Base-by-base conservation (phyloP, 2,113 vertebrate species). In the Sinocyclocheilus maitianheensis region DNA sequence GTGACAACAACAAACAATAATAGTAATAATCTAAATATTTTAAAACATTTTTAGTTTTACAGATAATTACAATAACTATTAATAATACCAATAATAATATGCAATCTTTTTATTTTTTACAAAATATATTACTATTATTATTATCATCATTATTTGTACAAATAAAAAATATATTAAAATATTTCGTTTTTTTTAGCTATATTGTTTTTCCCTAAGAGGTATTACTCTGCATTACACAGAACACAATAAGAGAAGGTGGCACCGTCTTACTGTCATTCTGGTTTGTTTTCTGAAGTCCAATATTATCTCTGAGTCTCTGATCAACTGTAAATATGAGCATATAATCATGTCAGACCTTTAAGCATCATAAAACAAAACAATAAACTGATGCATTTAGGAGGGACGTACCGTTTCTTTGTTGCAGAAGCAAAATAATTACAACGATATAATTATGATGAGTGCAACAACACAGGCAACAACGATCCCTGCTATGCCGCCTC, bases 401-500 rank as follows among this genome's bases (percentile, higher is more conserved):
- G 24, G 8, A 37, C 13, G 22, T 81, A 95, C 94, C 87, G 8
- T 90, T 91, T 53, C 86, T 91, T 75, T 88, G 91, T 34, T 90
- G 88, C 55, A 89, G 7, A 0, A 95, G 84, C 72, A 87, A 72
- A 40, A 94, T 18, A 37, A 95, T 92, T 37, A 93, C 85, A 37
- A 94, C 58, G 22, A 92, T 90, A n/a, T 90, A n/a, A 95, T 92
- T 79, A 96, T 89, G 65, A 95, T 46, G 24, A 94, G 16, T 10
- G 89, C 90, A 37, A 95, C 86, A 77, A 94, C 86, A 77, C 87
- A 91, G 84, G 92, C 94, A 24, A 96, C 92, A 75, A 94, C 95
- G n/a, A 95, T 94, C 83, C 94, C 95, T 43, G 89, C 94, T 53
- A 96, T 94, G 72, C 94, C 94, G 2, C 93, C 94, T 30, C 0